Evolutionary conservation across 2,797 vertebrate species (phyloP).

Genomic region (Ataeniobius toweri): DNA sequence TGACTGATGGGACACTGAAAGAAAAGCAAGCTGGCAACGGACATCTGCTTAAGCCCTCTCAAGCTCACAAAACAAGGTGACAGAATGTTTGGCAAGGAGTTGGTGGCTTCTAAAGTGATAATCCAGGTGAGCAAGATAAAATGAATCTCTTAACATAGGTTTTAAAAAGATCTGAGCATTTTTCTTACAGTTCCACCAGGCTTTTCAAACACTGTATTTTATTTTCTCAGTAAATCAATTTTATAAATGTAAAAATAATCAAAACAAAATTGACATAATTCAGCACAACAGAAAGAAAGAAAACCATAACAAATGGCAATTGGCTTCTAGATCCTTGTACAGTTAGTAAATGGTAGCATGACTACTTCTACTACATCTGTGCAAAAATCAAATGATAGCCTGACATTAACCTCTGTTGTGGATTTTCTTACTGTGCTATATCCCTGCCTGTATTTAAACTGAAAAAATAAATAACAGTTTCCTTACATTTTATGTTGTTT

Average conservation of each 20-base stretch:
- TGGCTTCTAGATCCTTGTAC: no score
- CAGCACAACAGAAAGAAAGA: neutral
- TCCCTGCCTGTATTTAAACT: no score
- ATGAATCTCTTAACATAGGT: slow-evolving; percentile 40
- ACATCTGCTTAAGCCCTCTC: slow-evolving; percentile 63
- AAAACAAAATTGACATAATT: neutral
- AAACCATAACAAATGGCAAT: neutral
- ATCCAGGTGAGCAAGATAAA: slow-evolving; percentile 33
- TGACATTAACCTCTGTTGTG: no score
- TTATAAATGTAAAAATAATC: neutral
- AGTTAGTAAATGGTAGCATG: no score
- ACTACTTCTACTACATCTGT: no score
- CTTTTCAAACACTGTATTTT: neutral
- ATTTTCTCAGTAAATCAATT: neutral
- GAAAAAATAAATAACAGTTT: no score
- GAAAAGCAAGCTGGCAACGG: slow-evolving; percentile 32
- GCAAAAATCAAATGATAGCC: no score
- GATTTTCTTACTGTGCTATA: no score
- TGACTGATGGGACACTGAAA: slow-evolving; percentile 49
- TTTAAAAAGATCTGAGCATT: slow-evolving; percentile 4
- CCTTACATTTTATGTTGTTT: no score
- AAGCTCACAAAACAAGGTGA: slow-evolving; percentile 23
- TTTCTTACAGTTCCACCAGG: neutral
- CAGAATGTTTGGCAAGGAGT: slow-evolving; percentile 19
- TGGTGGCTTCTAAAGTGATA: slow-evolving; percentile 54